These are phyloP conservation scores for Drosophila mayaguana DNA, from an alignment of 2,888 invertebrate species.

Conservation along the genomic window DNA sequence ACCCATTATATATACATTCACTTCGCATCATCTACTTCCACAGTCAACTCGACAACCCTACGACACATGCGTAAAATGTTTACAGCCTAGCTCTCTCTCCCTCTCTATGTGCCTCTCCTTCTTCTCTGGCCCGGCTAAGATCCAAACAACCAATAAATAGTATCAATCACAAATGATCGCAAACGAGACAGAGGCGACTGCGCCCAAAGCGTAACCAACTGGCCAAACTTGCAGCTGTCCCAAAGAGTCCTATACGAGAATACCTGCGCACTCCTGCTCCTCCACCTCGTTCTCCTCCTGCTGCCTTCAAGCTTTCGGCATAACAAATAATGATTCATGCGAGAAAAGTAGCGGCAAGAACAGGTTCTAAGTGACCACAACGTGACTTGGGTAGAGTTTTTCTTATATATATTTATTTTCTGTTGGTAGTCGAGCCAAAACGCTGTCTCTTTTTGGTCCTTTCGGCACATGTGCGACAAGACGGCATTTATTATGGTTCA, in stretches of 20 bases:
- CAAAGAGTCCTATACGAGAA: conserved; percentile 30
- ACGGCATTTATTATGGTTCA: conserved; percentile 77
- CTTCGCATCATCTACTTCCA: neutral
- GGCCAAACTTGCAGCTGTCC: conserved; percentile 75
- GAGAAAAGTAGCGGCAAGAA: conserved; percentile 77
- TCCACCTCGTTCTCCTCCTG: neutral
- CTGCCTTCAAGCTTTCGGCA: conserved; percentile 38
- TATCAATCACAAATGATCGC: conserved; percentile 78
- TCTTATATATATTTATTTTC: neutral
- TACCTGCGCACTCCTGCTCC: neutral
- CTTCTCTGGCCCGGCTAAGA: conserved; percentile 27
- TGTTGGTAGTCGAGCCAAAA: conserved; percentile 22
- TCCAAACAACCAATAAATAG: conserved; percentile 74
- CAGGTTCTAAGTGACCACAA: conserved; percentile 62
- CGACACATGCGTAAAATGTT: conserved; percentile 58
- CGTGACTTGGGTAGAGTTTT: conserved; percentile 53
- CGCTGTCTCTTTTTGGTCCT: conserved; percentile 55
- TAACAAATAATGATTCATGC: conserved; percentile 80
- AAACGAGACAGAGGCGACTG: conserved; percentile 70
- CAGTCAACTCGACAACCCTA: conserved; percentile 58
- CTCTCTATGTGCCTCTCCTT: neutral
- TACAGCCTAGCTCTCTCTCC: conserved; percentile 15
- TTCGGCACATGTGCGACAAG: conserved; percentile 73
- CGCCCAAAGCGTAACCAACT: conserved; percentile 66
- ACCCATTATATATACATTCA: neutral